Base-by-base conservation (phyloP, 2,113 vertebrate genomes). In the Odocoileus hemionus region DNA sequence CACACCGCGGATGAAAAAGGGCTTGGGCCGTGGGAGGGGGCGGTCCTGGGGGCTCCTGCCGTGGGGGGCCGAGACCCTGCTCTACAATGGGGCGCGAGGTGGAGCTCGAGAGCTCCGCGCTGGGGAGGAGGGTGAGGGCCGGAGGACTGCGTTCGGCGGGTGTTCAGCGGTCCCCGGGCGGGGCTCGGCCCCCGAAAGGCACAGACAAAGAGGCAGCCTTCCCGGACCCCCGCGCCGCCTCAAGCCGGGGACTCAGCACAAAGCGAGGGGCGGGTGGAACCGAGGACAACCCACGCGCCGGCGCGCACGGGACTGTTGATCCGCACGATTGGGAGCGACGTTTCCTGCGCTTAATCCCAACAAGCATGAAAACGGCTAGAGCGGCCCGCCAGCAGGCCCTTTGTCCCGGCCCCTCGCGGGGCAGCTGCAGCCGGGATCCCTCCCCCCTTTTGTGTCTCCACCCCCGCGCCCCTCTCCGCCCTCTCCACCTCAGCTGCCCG, bases 311-410 rank as follows among this genome's bases (percentile, higher is more conserved):
- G 99, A 98, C 98, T 98, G 99, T 98, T 99, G 99, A 99, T 99
- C 98, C 97, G 94, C 98, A 97, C 98, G 95, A 98, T 98, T 97
- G 98, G 94, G 97, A 98, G 98, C 96, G 99, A 98, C 97, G 98
- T 99, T 99, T 99, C 99, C 99, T 98, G 97, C 98, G 98, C 99
- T 99, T 99, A 99, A 99, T 99, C 99, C 99, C 99, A 99, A 99
- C 92, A 99, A 98, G 99, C 99, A 99, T 99, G 99, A 99, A 97
- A 99, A 99, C 99, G 98, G 98, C 97, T 97, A 97, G 95, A 13
- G 94, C 98, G 94, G 84, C 86, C 85, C 92, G 98, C 98, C 98
- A 98, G 86, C 84, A 93, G 83, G 98, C 94, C 98, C 97, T 97
- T 98, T 98, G 98, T 98, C 96, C 98, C 6, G 25, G 60, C 14